Evolutionary conservation across 1,140 invertebrate genomes (phyloP).

Genomic region (Diabrotica undecimpunctata): DNA sequence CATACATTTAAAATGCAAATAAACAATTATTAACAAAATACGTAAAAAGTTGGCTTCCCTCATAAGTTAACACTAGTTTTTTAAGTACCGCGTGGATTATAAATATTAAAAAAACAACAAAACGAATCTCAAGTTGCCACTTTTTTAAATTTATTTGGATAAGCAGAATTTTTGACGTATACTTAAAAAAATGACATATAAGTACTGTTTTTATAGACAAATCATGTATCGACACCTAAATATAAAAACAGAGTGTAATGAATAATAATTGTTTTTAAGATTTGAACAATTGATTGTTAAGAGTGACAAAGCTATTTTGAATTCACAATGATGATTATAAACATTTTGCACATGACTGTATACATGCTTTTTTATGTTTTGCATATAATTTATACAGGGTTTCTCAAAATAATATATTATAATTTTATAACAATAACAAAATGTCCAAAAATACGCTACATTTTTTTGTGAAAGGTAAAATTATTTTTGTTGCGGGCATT

Average conservation of each 20-base stretch:
- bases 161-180: neutral
- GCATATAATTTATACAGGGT: constrained; percentile 33
- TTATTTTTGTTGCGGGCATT: too few relatives aligned
- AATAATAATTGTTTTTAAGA: constrained; percentile 3
- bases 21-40: too few relatives aligned
- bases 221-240: too few relatives aligned
- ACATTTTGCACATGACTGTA: constrained; percentile 40
- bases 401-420: neutral
- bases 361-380: constrained; percentile 45
- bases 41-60: too few relatives aligned
- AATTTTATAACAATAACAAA: neutral
- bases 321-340: constrained; percentile 7
- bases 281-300: neutral
- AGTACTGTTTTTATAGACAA: too few relatives aligned
- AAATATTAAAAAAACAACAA: too few relatives aligned
- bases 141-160: too few relatives aligned
- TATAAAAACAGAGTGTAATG: neutral
- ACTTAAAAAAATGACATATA: neutral
- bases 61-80: too few relatives aligned
- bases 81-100: too few relatives aligned
- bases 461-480: too few relatives aligned
- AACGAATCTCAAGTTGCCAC: too few relatives aligned
- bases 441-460: neutral
- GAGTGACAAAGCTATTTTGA: constrained; percentile 2
- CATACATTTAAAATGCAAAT: too few relatives aligned